Conservation (phyloP, 1,140 invertebrate species). For the Ceratina australensis region DNA sequence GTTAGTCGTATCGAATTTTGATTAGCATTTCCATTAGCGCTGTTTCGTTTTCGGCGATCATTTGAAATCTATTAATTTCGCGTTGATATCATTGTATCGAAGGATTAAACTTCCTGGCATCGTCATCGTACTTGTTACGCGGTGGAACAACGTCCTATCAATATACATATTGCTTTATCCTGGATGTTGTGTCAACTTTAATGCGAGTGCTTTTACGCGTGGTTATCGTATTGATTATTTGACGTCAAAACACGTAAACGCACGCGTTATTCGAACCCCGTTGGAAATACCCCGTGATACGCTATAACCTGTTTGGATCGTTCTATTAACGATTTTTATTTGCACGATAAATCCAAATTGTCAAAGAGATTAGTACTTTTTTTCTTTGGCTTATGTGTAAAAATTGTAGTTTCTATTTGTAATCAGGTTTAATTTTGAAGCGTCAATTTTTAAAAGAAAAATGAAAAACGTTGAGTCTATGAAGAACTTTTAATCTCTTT, state of each 20-base stretch:
- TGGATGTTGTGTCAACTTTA: no score
- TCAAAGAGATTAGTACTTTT: neutral
- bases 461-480: neutral
- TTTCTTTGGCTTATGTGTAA: no score
- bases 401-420: no score
- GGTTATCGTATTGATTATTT: constrained; percentile 12
- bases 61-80: neutral
- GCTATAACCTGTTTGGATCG: neutral
- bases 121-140: neutral
- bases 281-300: neutral
- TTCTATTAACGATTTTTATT: neutral
- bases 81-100: no score
- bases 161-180: neutral
- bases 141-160: neutral
- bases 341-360: neutral
- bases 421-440: no score
- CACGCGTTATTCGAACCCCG: neutral
- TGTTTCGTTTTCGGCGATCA: neutral
- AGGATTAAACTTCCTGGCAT: no score
- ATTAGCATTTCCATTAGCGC: neutral
- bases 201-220: neutral
- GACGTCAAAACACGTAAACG: constrained; percentile 7
- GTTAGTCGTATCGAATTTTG: neutral
- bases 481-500: neutral
- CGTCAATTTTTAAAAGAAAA: neutral